Evolutionary conservation across 2,113 vertebrate species (phyloP), one percentile per base, ranked within the genome.

Genomic region (Vidua macroura): DNA sequence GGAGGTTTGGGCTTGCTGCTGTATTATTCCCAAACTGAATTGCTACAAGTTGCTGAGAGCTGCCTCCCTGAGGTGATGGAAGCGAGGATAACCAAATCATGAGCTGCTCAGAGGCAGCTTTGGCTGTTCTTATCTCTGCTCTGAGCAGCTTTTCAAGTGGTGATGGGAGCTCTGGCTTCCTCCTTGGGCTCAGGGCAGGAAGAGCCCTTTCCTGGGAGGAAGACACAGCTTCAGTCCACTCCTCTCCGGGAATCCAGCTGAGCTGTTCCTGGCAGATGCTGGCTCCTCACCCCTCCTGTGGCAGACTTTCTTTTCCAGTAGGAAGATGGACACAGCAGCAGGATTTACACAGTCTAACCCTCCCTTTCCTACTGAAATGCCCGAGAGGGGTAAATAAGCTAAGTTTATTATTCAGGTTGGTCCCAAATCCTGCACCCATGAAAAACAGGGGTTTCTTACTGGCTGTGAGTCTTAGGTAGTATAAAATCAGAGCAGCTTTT

Each of bases 371-470:
- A 3, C 2, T 33, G 43, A 24, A 39, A 35, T 0, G 2, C 31
- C 31, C 0, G 0, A 16, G n/a, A 44, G 21, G 12, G 1, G 2
- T 19, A 15, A 58, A 58, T 67, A 58, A 56, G 56, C 43, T 6
- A 30, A 41, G 28, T 35, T 76, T 30, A 2, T 80, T 53, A 6
- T 14, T 39, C 41, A 24, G 15, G 11, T 15, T 17, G 27, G 27
- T 68, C 41, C 55, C 23, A 49, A 15, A 67, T 83, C 39, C 51
- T 19, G 24, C 0, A 1, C 16, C 30, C 33, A 5, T 31, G 52
- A 43, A 41, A 35, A 46, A 2, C 2, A 20, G 16, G 20, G 9
- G 10, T 22, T 66, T 33, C 9, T 27, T 35, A 23, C 14, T 15
- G 31, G 28, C 43, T 60, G 60, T 15, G 39, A 73, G 11, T 18